Base-by-base conservation (phyloP, 2,888 invertebrate genomes). In the Trimorus sp. region DNA sequence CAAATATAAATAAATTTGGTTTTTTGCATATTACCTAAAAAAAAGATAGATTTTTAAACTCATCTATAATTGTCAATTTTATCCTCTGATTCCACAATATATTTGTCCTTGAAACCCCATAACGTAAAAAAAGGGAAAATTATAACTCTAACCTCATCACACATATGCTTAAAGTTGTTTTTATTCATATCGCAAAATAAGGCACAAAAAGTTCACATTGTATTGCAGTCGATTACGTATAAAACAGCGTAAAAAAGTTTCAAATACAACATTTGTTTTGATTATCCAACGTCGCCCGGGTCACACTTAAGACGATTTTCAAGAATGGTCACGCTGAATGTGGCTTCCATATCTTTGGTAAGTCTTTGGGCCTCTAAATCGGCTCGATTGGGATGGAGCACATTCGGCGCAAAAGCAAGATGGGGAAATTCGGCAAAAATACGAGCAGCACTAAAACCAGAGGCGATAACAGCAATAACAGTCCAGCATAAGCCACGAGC, bases 381-480 rank as follows among this genome's bases (percentile, higher is more conserved):
- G 95, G 94, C 90, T 95, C 95, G 86, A 95, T 94, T 7, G 94
- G 95, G 90, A 95, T 94, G 90, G 94, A 93, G 87, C 94, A 94
- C 85, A 94, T 93, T 89, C 95, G 93, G 85, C 95, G 93, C 71
- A 95, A 91, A 86, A 95, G 92, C 87, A 95, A 92, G 86, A 95
- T 93, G 77, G 95, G 95, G 88, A 95, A 92, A 89, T 95, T 95
- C 71, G 96, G 95, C 85, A 95, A 92, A 89, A 94, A 94, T 79
- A 95, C 92, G 84, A 95, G 93, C 89, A 95, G 93, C 87, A 95
- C 93, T 86, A 95, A 92, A 82, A 94, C 93, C 86, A 94, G 92
- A 49, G 95, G 95, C 85, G 95, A 95, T 87, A 95, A 94, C 75
- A 95, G 90, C 77, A 95, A 92, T 87, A 95, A 93, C 71, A 94